Percentiles rank a stretch among this genome's conserved stretches.
Conservation (phyloP, 1,140 invertebrate genomes). For the Dinothrombium tinctorium region DNA sequence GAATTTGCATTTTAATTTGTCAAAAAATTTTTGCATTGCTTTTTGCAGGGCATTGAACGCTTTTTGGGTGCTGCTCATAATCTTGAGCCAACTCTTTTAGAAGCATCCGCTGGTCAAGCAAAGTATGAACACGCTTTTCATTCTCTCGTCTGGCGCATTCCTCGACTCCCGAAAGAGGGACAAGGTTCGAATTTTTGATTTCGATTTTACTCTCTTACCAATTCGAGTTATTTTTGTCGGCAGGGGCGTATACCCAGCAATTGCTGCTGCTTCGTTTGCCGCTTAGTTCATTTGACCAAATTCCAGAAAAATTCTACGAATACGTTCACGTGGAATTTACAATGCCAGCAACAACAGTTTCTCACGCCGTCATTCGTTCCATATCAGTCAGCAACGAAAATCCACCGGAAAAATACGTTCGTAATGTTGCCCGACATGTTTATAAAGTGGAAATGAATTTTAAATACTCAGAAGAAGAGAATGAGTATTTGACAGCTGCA, state of each 20-base stretch:
- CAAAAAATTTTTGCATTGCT: background rate
- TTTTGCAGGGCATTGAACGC: slow-evolving; percentile 53
- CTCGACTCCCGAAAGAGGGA: slow-evolving; percentile 79
- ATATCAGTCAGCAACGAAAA: slow-evolving; percentile 73
- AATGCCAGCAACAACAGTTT: slow-evolving; percentile 93
- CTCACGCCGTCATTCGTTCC: slow-evolving; percentile 82
- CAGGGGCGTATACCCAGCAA: slow-evolving; percentile 88
- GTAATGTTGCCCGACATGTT: slow-evolving; percentile 85
- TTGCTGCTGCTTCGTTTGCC: slow-evolving; percentile 74
- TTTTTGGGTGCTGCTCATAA: slow-evolving; percentile 66
- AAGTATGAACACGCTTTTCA: slow-evolving; percentile 98
- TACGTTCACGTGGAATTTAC: slow-evolving; percentile 85
- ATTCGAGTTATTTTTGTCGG: slow-evolving; percentile 16
- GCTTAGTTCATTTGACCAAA: slow-evolving; percentile 85
- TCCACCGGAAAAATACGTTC: slow-evolving; percentile 93
- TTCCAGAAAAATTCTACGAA: slow-evolving; percentile 70
- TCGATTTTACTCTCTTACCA: background rate
- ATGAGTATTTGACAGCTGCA: slow-evolving; percentile 8
- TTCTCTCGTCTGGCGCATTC: slow-evolving; percentile 93
- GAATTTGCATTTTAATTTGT: slow-evolving; percentile 8
- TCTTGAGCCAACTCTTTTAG: slow-evolving; percentile 64
- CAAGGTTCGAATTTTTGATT: slow-evolving; percentile 41
- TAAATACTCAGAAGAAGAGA: slow-evolving; percentile 7
- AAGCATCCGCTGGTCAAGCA: slow-evolving; percentile 88
- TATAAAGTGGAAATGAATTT: slow-evolving; percentile 33